A percentile compares a stretch with the other conserved stretches of the same genome.
Evolutionary conservation across 2,113 vertebrate species (phyloP).

Genomic region (Hucho hucho): DNA sequence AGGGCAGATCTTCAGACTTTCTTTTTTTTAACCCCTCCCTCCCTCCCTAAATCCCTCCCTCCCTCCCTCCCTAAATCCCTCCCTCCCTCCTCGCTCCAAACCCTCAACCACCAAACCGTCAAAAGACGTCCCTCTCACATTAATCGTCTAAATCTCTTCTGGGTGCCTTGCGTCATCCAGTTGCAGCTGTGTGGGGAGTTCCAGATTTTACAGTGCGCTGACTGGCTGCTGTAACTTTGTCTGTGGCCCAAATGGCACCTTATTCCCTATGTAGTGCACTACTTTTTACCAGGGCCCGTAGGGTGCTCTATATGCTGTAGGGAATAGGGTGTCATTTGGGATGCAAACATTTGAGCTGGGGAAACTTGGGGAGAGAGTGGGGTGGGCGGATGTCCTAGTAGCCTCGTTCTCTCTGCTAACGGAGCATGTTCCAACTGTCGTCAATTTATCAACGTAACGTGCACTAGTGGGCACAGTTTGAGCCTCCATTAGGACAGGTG

Average conservation of each 20-base stretch:
- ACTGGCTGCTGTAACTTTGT: too few species aligned
- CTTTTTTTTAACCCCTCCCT: too few species aligned
- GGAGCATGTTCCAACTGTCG: constrained; percentile 98
- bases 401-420: constrained; percentile 95
- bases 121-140: constrained; percentile 42
- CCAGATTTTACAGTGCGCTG: constrained; percentile 61
- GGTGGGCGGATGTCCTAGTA: constrained; percentile 80
- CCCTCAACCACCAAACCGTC: not conserved
- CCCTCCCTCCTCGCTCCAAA: not conserved
- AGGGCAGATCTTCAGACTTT: not conserved
- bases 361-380: constrained; percentile 45
- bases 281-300: too few species aligned
- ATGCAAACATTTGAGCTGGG: constrained; percentile 76
- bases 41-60: too few species aligned
- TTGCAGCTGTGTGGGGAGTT: constrained; percentile 80
- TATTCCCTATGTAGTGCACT: too few species aligned
- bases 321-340: constrained; percentile 60
- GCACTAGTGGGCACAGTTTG: constrained; percentile 99
- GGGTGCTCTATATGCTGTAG: too few species aligned
- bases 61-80: too few species aligned
- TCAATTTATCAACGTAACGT: constrained; percentile 99
- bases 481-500: constrained; percentile 99
- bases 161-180: constrained; percentile 63
- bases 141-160: constrained; percentile 74
- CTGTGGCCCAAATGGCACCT: too few species aligned